Evolutionary conservation across 2,888 invertebrate genomes (phyloP), one percentile per base, ranked within the genome.

Genomic region (Julus scandinavius): DNA sequence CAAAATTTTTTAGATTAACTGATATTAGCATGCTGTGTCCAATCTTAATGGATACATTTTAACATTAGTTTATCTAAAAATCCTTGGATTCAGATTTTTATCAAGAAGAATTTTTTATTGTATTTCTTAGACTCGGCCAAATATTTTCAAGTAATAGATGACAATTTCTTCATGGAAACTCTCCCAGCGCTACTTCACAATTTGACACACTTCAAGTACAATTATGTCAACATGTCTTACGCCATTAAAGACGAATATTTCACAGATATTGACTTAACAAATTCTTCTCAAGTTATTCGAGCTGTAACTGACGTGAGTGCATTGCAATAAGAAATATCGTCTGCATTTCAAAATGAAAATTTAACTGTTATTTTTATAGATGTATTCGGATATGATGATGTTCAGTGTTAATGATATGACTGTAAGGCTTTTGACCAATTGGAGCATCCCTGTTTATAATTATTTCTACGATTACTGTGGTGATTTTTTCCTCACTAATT

Each of bases 181-280:
- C 38, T 86, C 45, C 86, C 86, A 86, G 38, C 45, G 29, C 7
- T 86, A 20, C 54, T 86, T 49, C 50, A 86, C 7, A 86, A 49
- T 7, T 50, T 86, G 50, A 86, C 86, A 4, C 86, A 86, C 38
- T 86, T 86, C 54, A 49, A 86, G 13, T 49, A 45, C 54, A 86
- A 86, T 50, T 86, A 54, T 38, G 50, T 86, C 15, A 86, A 86
- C 50, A 20, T 86, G 54, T 86, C 86, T 9, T 86, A 86, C 54
- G 86, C 86, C n/a, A 86, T 86, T 86, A 86, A 86, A 86, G 86
- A 86, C 29, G 86, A 86, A 15, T 86, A 86, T 50, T 86, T 49
- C 86, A 86, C 20, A 5, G 86, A 86, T 49, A 86, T 86, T 9
- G 86, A 86, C 15, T 49, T 86, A 7, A 20, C 38, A 3, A 50